These are phyloP conservation scores for Trachelus stipa DNA, from an alignment of 2,888 invertebrate genomes.

Conservation along the genomic window DNA sequence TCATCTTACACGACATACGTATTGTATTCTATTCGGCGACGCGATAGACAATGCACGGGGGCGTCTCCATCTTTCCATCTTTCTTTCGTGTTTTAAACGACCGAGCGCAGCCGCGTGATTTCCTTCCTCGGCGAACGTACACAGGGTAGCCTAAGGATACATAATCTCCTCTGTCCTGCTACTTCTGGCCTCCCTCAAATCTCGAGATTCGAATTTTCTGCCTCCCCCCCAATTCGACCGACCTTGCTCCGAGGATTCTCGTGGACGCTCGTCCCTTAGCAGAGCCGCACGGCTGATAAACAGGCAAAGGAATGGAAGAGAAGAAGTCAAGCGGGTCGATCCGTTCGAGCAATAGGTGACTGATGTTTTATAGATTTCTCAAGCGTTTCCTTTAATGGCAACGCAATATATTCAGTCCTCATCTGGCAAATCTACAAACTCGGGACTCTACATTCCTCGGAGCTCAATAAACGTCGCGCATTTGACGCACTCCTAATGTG, in stretches of 20 bases:
- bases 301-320: no score
- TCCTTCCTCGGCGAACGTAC: no score
- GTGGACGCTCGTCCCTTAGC: no score
- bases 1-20: conserved; percentile 61
- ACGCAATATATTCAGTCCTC: conserved; percentile 34
- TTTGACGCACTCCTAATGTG: conserved; percentile 50
- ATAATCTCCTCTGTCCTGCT: no score
- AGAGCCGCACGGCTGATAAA: no score
- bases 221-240: no score
- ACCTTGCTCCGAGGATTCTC: no score
- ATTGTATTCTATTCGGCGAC: conserved; percentile 57
- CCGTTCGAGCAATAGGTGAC: conserved; percentile 7
- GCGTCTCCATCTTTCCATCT: conserved; percentile 51
- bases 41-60: conserved; percentile 63
- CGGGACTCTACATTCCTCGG: conserved; percentile 40
- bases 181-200: no score
- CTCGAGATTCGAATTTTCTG: no score
- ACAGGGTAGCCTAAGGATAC: no score
- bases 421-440: conserved; percentile 45
- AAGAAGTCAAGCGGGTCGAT: no score
- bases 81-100: conserved; percentile 40
- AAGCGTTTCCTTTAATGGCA: conserved; percentile 44
- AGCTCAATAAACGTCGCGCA: conserved; percentile 52
- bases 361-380: conserved; percentile 53
- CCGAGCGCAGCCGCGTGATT: background rate